Percentiles rank a stretch among this genome's conserved stretches.
These are phyloP conservation scores for Poecilobothrus nobilitatus DNA, from an alignment of 2,888 invertebrate genomes.

Conservation along the genomic window DNA sequence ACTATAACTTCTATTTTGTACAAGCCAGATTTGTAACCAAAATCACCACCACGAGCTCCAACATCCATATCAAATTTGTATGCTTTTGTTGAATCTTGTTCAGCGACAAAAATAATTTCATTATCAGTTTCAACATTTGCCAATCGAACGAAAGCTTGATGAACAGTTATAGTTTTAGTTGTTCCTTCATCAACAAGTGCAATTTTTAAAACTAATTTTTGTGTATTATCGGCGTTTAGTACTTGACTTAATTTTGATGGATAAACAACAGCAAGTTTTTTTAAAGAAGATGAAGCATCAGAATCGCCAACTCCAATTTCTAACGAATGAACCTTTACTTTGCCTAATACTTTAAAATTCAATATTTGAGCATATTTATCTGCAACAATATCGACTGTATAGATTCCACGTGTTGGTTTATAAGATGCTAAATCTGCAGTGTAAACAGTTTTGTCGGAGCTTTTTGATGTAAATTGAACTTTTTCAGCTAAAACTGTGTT, in stretches of 20 bases:
- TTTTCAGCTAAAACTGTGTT: conserved; percentile 53
- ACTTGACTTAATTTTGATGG: conserved; percentile 61
- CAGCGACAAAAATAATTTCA: conserved; percentile 91
- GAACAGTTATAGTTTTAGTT: conserved; percentile 62
- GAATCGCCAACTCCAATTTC: conserved; percentile 85
- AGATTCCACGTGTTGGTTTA: conserved; percentile 76
- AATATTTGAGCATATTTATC: conserved; percentile 54
- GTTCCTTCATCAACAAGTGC: conserved; percentile 61
- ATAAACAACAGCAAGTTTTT: conserved; percentile 61
- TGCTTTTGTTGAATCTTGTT: conserved; percentile 64
- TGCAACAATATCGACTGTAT: conserved; percentile 69
- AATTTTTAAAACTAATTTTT: conserved; percentile 78
- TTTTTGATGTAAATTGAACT: conserved; percentile 56
- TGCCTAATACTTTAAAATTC: conserved; percentile 63
- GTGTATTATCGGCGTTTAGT: conserved; percentile 80
- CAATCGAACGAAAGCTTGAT: conserved; percentile 81
- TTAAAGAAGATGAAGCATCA: conserved; percentile 78
- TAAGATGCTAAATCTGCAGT: conserved; percentile 66
- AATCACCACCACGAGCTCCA: conserved; percentile 67
- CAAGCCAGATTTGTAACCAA: conserved; percentile 64
- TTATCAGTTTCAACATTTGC: conserved; percentile 55
- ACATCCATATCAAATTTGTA: conserved; percentile 92
- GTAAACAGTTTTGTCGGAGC: conserved; percentile 61
- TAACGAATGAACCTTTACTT: conserved; percentile 64
- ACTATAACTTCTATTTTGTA: conserved; percentile 78